Conservation (phyloP, 2,797 vertebrate species). For the Manis pentadactyla region DNA sequence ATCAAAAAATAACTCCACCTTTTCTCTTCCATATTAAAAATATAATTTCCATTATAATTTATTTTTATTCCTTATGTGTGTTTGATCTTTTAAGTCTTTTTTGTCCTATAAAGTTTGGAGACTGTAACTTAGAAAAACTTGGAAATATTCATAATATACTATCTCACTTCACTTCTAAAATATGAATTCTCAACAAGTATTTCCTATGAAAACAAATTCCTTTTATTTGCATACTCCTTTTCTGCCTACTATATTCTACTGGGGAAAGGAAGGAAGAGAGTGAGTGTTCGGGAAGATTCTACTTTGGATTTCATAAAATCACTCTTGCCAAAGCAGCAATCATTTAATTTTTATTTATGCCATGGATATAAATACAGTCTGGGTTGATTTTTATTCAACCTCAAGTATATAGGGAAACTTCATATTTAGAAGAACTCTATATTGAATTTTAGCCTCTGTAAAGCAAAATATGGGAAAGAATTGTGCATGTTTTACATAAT, state of each 20-base stretch:
- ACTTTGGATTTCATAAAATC: not conserved
- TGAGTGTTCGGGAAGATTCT: not conserved
- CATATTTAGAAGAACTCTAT: slow-evolving; percentile 3
- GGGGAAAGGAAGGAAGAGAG: not conserved
- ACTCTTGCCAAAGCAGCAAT: not conserved
- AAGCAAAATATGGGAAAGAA: not conserved
- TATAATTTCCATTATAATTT: not conserved
- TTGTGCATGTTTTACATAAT: not conserved
- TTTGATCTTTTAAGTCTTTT: slow-evolving; percentile 15
- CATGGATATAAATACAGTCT: not conserved
- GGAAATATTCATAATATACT: not conserved
- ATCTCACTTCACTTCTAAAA: not conserved
- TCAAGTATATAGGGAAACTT: not conserved
- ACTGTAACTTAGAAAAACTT: not conserved
- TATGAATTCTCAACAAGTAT: not conserved
- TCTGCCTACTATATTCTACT: not conserved
- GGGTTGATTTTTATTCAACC: not conserved
- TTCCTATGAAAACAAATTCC: not conserved
- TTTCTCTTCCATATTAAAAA: slow-evolving; percentile 48
- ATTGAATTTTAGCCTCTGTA: slow-evolving; percentile 24
- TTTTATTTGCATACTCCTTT: not conserved
- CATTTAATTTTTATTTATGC: not conserved
- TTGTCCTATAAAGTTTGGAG: not conserved
- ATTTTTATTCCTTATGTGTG: not conserved
- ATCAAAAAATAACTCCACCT: not conserved